These are phyloP conservation scores for Coreius guichenoti DNA, from an alignment of 2,797 vertebrate genomes.

Conservation along the genomic window DNA sequence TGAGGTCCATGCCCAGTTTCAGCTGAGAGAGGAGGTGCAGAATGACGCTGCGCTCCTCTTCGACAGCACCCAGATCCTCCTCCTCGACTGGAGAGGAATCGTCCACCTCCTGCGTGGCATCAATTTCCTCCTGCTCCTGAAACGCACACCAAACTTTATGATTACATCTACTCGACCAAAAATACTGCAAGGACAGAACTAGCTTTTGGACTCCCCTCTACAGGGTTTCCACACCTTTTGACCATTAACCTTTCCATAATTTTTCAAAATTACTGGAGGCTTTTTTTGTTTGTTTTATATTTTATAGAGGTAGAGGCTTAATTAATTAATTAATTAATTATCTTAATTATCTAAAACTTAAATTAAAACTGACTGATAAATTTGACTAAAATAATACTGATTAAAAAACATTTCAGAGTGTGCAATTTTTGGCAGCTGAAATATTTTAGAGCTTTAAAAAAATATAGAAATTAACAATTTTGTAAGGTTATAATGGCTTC, in stretches of 20 bases:
- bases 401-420: too few species aligned
- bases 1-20: constrained; percentile 99
- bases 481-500: neutral
- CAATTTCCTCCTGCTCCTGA: constrained; percentile 91
- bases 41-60: constrained; percentile 97
- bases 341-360: too few species aligned
- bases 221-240: neutral
- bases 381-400: neutral
- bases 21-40: constrained; percentile 98
- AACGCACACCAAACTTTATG: constrained; percentile 15
- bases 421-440: too few species aligned
- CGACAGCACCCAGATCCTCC: constrained; percentile 92
- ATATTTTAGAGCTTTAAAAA: neutral
- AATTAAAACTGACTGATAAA: neutral
- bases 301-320: neutral
- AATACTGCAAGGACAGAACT: neutral
- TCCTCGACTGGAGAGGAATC: constrained; percentile 86
- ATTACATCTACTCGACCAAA: constrained; percentile 2
- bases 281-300: neutral
- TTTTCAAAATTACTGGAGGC: too few species aligned
- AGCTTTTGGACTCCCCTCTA: neutral
- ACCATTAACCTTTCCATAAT: neutral
- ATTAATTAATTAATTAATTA: neutral
- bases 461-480: neutral
- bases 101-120: constrained; percentile 89